phyloP scores from a whole-genome alignment of 2,113 vertebrate genomes.

The Ptilonorhynchus violaceus region DNA sequence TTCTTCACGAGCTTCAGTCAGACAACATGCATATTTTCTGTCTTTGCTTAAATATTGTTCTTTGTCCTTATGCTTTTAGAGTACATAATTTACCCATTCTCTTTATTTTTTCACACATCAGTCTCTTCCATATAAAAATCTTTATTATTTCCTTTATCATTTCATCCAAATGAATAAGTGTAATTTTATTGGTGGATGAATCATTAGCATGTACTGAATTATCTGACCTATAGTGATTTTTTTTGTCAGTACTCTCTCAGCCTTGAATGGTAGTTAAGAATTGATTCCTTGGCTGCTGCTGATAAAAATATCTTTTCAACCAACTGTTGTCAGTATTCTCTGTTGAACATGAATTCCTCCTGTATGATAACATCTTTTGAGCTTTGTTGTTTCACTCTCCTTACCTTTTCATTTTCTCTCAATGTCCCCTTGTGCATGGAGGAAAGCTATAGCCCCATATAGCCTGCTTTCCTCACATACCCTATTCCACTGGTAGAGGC shows the following conservation, averaged over 20 bases:
- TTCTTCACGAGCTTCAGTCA: not conserved
- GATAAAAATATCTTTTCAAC: constrained; percentile 12
- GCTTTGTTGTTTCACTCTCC: not conserved
- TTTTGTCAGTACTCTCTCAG: not conserved
- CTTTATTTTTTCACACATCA: not conserved
- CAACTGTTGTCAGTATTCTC: not conserved
- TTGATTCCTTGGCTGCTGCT: not conserved
- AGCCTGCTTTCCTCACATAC: not conserved
- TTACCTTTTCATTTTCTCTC: not conserved
- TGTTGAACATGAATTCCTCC: not conserved
- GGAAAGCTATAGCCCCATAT: not conserved
- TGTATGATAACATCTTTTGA: not conserved
- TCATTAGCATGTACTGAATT: not conserved
- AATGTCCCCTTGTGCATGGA: not conserved
- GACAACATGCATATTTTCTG: not conserved
- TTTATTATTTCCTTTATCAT: not conserved
- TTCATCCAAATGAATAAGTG: not conserved
- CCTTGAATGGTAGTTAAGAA: not conserved
- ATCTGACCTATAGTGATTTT: not conserved
- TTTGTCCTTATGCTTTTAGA: not conserved
- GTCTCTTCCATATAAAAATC: not conserved
- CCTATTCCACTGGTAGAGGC: not conserved
- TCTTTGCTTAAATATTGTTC: not conserved
- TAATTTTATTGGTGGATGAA: not conserved
- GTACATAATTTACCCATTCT: not conserved